Evolutionary conservation across 2,797 vertebrate species (phyloP).

Genomic region (Eidolon dupreanum): DNA sequence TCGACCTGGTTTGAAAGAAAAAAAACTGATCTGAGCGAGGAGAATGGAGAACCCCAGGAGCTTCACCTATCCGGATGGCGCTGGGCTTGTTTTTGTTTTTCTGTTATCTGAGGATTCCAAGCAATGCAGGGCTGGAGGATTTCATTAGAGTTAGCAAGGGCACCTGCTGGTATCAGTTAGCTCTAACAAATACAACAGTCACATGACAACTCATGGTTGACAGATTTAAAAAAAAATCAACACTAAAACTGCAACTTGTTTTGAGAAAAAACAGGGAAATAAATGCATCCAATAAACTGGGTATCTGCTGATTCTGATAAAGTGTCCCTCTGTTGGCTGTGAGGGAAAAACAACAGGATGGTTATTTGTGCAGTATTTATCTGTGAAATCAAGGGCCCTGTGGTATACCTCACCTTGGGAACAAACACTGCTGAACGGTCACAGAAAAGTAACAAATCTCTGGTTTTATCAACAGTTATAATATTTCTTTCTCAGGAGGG

Average conservation of each 20-base stretch:
- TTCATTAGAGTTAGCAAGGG: slow-evolving; percentile 75
- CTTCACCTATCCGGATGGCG: slow-evolving; percentile 18
- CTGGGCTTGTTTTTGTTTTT: slow-evolving; percentile 70
- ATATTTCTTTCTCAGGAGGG: slow-evolving; percentile 80
- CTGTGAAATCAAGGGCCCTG: slow-evolving; percentile 93
- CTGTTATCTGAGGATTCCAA: slow-evolving; percentile 51
- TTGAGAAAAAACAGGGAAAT: slow-evolving; percentile 82
- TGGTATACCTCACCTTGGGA: slow-evolving; percentile 87
- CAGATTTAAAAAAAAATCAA: slow-evolving; percentile 27
- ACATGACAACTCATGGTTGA: slow-evolving; percentile 62
- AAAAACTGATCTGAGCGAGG: background rate
- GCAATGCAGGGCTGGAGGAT: slow-evolving; percentile 55
- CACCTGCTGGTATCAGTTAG: slow-evolving; percentile 78
- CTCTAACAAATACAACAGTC: slow-evolving; percentile 61
- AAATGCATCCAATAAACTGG: slow-evolving; percentile 67
- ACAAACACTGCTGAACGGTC: slow-evolving; percentile 85
- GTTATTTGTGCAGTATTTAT: slow-evolving; percentile 92
- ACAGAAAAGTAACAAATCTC: slow-evolving; percentile 85
- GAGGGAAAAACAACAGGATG: slow-evolving; percentile 91
- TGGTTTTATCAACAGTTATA: slow-evolving; percentile 82
- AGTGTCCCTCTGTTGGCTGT: slow-evolving; percentile 92
- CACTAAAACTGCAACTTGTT: slow-evolving; percentile 79
- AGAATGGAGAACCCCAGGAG: background rate
- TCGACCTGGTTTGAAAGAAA: background rate
- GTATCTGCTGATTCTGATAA: slow-evolving; percentile 91